Evolutionary conservation across 2,797 vertebrate genomes (phyloP), one percentile per base, ranked within the genome.

Genomic region (Dipus sagitta): DNA sequence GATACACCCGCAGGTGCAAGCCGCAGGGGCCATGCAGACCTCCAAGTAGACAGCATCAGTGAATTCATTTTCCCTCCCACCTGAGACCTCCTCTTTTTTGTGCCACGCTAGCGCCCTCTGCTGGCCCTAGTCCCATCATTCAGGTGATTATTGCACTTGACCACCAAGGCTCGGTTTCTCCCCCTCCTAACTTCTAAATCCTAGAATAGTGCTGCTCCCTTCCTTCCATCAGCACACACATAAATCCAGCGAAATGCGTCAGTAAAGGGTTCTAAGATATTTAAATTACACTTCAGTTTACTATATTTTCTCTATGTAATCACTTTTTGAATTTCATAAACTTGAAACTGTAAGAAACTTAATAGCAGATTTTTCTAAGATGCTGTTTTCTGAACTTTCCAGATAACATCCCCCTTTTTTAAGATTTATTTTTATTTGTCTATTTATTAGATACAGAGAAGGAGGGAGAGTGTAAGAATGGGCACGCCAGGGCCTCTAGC

Each of bases 91-190:
- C 32, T 47, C n/a, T 42, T 58, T 2, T 94, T 67, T 67, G 92
- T 96, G 97, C 97, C 97, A 20, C 97, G 28, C 93, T 88, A 88
- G 97, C 97, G 91, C 97, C 98, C 98, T 96, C 98, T 98, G 96
- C 97, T 95, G 96, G 97, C 79, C 2, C 71, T 8, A 12, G 24
- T 6, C 42, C 70, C 67, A 0, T 34, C 21, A 0, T 34, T 64
- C 42, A 42, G 75, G 52, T 17, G 71, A 15, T 87, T 70, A n/a
- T 82, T 18, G 30, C 15, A 14, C 75, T 85, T 28, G n/a, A 60
- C 7, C n/a, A 17, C 1, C 62, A 52, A n/a, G 6, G 12, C 18
- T 17, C 54, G 7, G 58, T 85, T 60, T 62, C 1, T 54, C 18
- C 68, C 15, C 9, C 82, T 75, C 92, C 60, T 86, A 23, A 65